Percentiles rank a stretch among this genome's conserved stretches.
Evolutionary conservation across 1,140 invertebrate species (phyloP).

Genomic region (Cyrtorhinus lividipennis): DNA sequence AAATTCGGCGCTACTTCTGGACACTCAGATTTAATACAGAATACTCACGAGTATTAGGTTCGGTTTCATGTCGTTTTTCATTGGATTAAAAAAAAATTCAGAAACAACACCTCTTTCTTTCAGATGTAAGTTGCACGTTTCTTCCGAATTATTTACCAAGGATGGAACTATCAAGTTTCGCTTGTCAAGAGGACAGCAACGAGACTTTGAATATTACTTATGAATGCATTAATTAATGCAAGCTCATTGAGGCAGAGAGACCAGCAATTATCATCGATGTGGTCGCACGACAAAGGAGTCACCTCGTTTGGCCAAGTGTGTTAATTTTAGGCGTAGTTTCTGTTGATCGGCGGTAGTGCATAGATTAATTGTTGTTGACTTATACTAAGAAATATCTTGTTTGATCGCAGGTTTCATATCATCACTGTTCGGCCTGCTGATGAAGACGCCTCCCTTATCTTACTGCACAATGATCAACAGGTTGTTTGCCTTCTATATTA

Average conservation of each 20-base stretch:
- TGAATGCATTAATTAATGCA: conserved; percentile 63
- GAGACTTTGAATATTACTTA: conserved; percentile 79
- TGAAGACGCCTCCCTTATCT: conserved; percentile 32
- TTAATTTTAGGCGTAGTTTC: conserved; percentile 5
- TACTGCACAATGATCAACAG: conserved; percentile 85
- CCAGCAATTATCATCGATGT: conserved; percentile 83
- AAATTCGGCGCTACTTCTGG: too few species aligned
- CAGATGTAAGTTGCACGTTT: conserved; percentile 59
- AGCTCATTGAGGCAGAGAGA: conserved; percentile 66
- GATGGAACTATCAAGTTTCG: conserved; percentile 86
- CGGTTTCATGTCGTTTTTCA: too few species aligned
- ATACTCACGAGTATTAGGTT: too few species aligned
- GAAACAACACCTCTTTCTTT: too few species aligned
- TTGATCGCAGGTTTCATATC: conserved; percentile 57
- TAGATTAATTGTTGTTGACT: background rate
- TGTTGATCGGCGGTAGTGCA: background rate
- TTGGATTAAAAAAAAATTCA: too few species aligned
- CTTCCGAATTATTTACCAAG: conserved; percentile 78
- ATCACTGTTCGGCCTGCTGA: conserved; percentile 54
- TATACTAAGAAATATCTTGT: background rate
- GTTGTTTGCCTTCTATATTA: conserved; percentile 76
- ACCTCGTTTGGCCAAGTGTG: conserved; percentile 83
- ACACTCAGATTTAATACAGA: too few species aligned
- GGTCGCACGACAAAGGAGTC: conserved; percentile 97
- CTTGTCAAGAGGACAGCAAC: conserved; percentile 64